Percentiles rank a stretch among this genome's conserved stretches.
These are phyloP conservation scores for Condylostylus longicornis DNA, from an alignment of 1,140 invertebrate species.

Conservation along the genomic window DNA sequence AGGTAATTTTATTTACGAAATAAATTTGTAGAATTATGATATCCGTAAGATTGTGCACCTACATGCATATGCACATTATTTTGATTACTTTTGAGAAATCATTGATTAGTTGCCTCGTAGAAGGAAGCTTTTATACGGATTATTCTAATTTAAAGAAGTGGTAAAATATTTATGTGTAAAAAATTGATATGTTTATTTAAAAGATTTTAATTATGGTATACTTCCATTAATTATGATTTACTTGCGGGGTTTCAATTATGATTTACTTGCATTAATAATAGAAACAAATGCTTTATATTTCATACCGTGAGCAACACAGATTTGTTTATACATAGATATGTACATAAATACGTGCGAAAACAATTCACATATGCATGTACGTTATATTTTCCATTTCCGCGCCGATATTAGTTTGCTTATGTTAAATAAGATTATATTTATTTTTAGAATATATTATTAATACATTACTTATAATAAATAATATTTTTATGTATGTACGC, in stretches of 20 bases:
- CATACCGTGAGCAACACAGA: too few species aligned
- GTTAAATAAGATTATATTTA: too few species aligned
- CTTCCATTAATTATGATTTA: too few species aligned
- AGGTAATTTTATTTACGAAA: conserved; percentile 30
- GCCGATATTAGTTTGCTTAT: too few species aligned
- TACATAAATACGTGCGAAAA: too few species aligned
- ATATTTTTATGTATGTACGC: not conserved
- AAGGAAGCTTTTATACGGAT: conserved; percentile 3
- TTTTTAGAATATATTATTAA: conserved; percentile 12
- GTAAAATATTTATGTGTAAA: conserved; percentile 8
- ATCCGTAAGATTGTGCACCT: not conserved
- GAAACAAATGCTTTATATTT: too few species aligned
- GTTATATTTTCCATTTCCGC: too few species aligned
- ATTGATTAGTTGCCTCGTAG: conserved; percentile 6
- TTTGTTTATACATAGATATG: too few species aligned
- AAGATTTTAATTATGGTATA: too few species aligned
- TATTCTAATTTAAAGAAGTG: conserved; percentile 11
- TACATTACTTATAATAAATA: not conserved
- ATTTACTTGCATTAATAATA: too few species aligned
- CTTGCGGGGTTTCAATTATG: too few species aligned
- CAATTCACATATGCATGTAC: too few species aligned
- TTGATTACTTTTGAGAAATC: conserved; percentile 2
- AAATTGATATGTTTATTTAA: conserved; percentile 12
- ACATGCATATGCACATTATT: not conserved
- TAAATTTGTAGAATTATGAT: not conserved